These are phyloP conservation scores for Drosophila mulleri DNA, from an alignment of 2,888 invertebrate genomes.

Conservation along the genomic window DNA sequence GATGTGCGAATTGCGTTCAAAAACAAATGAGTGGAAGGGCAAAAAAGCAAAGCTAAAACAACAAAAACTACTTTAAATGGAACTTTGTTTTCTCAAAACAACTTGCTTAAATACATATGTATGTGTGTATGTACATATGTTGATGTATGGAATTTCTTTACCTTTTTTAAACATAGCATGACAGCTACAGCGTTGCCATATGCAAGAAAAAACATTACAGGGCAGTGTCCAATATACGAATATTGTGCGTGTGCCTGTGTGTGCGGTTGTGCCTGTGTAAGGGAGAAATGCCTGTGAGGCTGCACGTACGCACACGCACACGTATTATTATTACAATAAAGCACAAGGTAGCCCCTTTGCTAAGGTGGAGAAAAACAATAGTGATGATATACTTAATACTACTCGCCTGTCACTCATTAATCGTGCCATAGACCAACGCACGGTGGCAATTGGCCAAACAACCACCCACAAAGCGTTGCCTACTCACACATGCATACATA, in stretches of 20 bases:
- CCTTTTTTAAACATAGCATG: constrained; percentile 18
- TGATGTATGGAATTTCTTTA: constrained; percentile 41
- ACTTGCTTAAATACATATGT: constrained; percentile 19
- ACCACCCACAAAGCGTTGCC: constrained; percentile 43
- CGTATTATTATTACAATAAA: constrained; percentile 3
- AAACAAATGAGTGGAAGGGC: constrained; percentile 66
- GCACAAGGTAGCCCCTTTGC: constrained; percentile 1
- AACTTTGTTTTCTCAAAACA: constrained; percentile 41
- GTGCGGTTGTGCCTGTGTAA: background rate
- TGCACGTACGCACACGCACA: constrained; percentile 52
- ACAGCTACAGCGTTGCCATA: constrained; percentile 61
- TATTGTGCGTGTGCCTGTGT: background rate
- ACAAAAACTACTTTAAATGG: constrained; percentile 47
- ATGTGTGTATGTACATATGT: background rate
- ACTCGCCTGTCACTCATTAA: constrained; percentile 11
- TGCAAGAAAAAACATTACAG: constrained; percentile 46
- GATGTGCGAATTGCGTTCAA: constrained; percentile 69
- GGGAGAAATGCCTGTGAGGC: constrained; percentile 28
- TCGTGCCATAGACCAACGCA: constrained; percentile 39
- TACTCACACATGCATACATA: background rate
- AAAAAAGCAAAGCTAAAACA: constrained; percentile 46
- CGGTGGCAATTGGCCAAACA: constrained; percentile 34
- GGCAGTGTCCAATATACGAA: constrained; percentile 28
- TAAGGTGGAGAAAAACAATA: constrained; percentile 1
- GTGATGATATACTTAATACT: constrained; percentile 9